These are phyloP conservation scores for Patiria miniata DNA, from an alignment of 35 echinoderm and acorn worm genomes.

Conservation along the genomic window DNA sequence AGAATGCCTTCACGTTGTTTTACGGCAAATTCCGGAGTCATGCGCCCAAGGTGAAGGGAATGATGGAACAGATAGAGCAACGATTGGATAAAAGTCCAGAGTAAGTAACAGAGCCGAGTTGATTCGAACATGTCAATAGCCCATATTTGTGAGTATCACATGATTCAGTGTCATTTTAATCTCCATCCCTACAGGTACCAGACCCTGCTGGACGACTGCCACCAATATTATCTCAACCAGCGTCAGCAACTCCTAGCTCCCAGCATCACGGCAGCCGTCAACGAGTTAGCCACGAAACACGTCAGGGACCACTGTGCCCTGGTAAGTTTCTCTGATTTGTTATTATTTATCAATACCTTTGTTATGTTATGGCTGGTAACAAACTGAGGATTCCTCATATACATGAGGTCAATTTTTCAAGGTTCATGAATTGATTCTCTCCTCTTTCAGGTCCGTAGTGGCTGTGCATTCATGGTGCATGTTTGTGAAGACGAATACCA, in stretches of 20 bases:
- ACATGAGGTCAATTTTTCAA: too few species aligned
- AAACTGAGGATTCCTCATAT: background rate
- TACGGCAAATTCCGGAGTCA: conserved; percentile 96
- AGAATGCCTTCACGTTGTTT: conserved; percentile 98
- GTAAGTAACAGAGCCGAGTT: conserved; percentile 64
- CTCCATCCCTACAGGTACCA: conserved; percentile 67
- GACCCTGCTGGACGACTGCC: conserved; percentile 83
- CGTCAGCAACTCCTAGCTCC: conserved; percentile 74
- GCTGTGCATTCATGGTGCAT: conserved; percentile 97
- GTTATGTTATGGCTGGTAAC: background rate
- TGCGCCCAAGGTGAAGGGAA: conserved; percentile 86
- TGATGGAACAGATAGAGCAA: conserved; percentile 97
- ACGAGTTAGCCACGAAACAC: conserved; percentile 83
- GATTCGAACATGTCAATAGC: too few species aligned
- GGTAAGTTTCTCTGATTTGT: conserved; percentile 49
- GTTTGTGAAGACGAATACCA: conserved; percentile 98
- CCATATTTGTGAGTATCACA: too few species aligned
- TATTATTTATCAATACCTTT: too few species aligned
- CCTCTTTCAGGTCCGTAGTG: conserved; percentile 85
- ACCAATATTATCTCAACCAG: conserved; percentile 85
- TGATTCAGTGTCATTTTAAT: too few species aligned
- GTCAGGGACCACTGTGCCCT: conserved; percentile 93
- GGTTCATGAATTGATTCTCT: too few species aligned
- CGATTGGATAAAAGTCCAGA: conserved; percentile 83
- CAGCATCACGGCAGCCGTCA: conserved; percentile 82